phyloP scores from a whole-genome alignment of 2,797 vertebrate genomes.

The Paramormyrops hopkinsi region DNA sequence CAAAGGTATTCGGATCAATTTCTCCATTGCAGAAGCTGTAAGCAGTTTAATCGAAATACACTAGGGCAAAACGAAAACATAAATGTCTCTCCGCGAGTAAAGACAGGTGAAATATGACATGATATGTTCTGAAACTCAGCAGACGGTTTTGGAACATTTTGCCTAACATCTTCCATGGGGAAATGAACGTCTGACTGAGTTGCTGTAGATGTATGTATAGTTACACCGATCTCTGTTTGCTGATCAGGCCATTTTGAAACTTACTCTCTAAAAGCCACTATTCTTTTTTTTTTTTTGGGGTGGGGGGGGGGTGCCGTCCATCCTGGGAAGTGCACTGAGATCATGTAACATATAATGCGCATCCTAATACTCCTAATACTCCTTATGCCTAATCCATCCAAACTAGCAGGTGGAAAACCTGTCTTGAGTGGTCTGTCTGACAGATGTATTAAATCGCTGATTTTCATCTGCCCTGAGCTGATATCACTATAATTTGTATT shows the following conservation, averaged over 20 bases:
- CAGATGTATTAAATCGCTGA: background rate
- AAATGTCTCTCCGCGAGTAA: background rate
- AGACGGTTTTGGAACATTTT: background rate
- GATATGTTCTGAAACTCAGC: background rate
- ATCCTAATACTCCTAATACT: background rate
- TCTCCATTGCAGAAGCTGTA: background rate
- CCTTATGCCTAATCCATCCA: background rate
- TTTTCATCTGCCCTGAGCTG: background rate
- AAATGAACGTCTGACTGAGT: background rate
- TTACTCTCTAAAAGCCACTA: background rate
- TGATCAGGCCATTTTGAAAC: background rate
- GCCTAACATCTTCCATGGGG: background rate
- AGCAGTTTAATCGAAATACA: conserved; percentile 12
- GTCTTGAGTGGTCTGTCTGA: background rate
- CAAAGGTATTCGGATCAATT: conserved; percentile 11
- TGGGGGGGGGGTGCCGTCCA: background rate
- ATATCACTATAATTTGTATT: background rate
- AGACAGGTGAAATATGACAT: background rate
- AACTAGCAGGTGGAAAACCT: background rate
- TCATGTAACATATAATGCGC: background rate
- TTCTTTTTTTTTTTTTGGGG: background rate
- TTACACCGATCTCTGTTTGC: background rate
- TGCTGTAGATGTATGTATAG: background rate
- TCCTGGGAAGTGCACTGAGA: background rate
- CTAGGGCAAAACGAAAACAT: background rate